A percentile compares a stretch with the other conserved stretches of the same genome.
Conservation (phyloP, 2,888 invertebrate species). For the Drosophila histrio region DNA sequence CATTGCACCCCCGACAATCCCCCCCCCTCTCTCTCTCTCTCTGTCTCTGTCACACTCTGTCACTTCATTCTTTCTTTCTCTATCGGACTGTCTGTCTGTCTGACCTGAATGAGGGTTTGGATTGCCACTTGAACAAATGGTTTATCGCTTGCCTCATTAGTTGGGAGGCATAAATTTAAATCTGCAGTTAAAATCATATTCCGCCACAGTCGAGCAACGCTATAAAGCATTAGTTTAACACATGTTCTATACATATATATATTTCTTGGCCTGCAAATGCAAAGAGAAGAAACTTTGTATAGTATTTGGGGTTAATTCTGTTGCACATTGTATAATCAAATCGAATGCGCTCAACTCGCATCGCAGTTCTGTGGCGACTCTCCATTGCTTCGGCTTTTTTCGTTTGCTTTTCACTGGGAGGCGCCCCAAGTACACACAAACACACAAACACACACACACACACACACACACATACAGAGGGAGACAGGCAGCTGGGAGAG, state of each 20-base stretch:
- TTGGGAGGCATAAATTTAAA: conserved; percentile 22
- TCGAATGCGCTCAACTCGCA: conserved; percentile 39
- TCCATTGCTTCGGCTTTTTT: conserved; percentile 50
- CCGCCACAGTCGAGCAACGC: neutral
- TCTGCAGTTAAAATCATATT: neutral
- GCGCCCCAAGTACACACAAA: conserved; percentile 43
- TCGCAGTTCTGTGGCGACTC: conserved; percentile 18
- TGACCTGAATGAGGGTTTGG: conserved; percentile 10
- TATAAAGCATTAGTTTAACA: neutral
- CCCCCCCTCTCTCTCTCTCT: neutral
- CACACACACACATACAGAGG: conserved; percentile 11
- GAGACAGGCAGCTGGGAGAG: conserved; percentile 47
- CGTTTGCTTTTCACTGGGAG: conserved; percentile 45
- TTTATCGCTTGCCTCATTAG: conserved; percentile 43
- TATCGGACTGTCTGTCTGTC: neutral
- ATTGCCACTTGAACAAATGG: conserved; percentile 47
- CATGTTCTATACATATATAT: neutral
- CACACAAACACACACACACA: conserved; percentile 11
- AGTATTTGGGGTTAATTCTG: conserved; percentile 63
- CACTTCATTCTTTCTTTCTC: neutral
- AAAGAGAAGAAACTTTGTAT: conserved; percentile 16
- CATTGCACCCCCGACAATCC: conserved; percentile 34
- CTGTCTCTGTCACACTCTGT: neutral
- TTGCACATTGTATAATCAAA: conserved; percentile 73
- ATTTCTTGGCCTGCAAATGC: neutral